Evolutionary conservation across 2,888 invertebrate genomes (phyloP).

Genomic region (Gasteruption jaculator): DNA sequence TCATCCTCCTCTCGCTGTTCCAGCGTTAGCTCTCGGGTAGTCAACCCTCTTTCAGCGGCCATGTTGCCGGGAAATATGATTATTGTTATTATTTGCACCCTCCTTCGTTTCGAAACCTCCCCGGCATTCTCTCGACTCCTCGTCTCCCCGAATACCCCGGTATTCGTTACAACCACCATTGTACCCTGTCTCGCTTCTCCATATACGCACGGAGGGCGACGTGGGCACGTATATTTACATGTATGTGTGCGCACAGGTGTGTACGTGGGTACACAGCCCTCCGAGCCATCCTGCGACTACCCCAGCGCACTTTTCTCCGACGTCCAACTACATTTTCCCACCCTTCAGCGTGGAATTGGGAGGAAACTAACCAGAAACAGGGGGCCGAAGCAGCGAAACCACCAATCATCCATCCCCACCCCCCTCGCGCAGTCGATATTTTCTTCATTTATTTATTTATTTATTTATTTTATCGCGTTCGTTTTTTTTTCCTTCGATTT

Average conservation of each 20-base stretch:
- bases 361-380: constrained; percentile 43
- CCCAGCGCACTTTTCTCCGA: constrained; percentile 6
- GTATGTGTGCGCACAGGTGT: too few relatives aligned
- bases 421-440: constrained; percentile 5
- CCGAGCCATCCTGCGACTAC: constrained; percentile 16
- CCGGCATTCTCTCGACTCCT: constrained; percentile 39
- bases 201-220: too few relatives aligned
- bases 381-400: constrained; percentile 37
- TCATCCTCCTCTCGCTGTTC: constrained; percentile 31
- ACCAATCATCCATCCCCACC: constrained; percentile 27
- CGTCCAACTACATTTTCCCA: constrained; percentile 4
- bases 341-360: constrained; percentile 34
- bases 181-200: constrained; percentile 21
- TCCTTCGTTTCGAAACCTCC: constrained; percentile 29
- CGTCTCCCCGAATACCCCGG: constrained; percentile 31
- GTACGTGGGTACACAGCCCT: too few relatives aligned
- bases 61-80: constrained; percentile 52
- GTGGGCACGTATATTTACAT: too few relatives aligned
- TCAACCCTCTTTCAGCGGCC: constrained; percentile 49
- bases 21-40: constrained; percentile 32
- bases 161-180: constrained; percentile 21
- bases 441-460: constrained; percentile 10
- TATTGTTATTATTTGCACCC: constrained; percentile 52
- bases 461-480: constrained; percentile 16
- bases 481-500: constrained; percentile 14